phyloP scores from a whole-genome alignment of 2,113 vertebrate species.

The Ctenodactylus gundi region DNA sequence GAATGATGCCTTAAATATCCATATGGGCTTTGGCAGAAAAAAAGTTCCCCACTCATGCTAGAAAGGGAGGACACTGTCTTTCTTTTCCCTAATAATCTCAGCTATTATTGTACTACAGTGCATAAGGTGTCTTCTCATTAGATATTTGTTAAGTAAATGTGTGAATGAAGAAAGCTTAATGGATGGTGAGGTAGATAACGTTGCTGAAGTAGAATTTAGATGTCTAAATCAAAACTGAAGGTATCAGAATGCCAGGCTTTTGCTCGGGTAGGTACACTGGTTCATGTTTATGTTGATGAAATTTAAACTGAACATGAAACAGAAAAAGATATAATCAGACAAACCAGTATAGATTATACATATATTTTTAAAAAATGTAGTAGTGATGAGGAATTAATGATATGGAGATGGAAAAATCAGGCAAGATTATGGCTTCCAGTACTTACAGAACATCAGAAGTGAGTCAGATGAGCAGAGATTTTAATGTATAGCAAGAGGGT shows the following conservation, averaged over 20 bases:
- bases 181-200: not conserved
- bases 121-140: not conserved
- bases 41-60: no score
- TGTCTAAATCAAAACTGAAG: not conserved
- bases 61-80: not conserved
- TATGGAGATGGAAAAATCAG: not conserved
- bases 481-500: not conserved
- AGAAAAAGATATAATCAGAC: not conserved
- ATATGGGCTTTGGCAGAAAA: no score
- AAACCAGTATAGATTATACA: not conserved
- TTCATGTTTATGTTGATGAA: constrained; percentile 4
- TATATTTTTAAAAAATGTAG: not conserved
- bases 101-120: not conserved
- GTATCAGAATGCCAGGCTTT: not conserved
- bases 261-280: not conserved
- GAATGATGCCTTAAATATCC: no score
- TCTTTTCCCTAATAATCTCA: not conserved
- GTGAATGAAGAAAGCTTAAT: not conserved
- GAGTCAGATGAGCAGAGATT: not conserved
- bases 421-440: not conserved
- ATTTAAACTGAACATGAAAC: not conserved
- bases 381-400: not conserved
- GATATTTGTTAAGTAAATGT: not conserved
- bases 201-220: not conserved
- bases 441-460: not conserved